Base-by-base conservation (phyloP, 2,888 invertebrate genomes). In the Tachina fera region DNA sequence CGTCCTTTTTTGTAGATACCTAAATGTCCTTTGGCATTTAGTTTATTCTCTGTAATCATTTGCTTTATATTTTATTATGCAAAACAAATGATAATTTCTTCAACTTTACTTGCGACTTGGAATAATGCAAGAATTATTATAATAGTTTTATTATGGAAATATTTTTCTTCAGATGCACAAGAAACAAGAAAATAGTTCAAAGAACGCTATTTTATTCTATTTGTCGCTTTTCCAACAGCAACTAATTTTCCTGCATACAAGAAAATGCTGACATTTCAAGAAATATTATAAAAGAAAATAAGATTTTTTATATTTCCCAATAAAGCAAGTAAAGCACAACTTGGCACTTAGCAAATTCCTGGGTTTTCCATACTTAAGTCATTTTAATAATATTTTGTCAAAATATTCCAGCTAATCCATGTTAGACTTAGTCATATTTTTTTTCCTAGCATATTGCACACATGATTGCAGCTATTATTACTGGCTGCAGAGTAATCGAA, bases 301-400 rank as follows among this genome's bases (percentile, higher is more conserved):
- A 13, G 22, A 3, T 11, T 39, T 41, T 14, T 60, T 43, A n/a
- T 58, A 11, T 56, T 22, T 11, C 16, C 53, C n/a, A 78, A 70
- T 53, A 43, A 67, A 71, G 51, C 41, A 51, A 43, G 41, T 75
- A 53, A 61, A 22, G 11, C 39, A 47, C 41, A 76, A 81, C 61
- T 85, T 85, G 84, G 81, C 84, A 77, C 67, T 74, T 77, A 61
- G 53, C 58, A 71, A 76, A 75, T 39, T 75, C 78, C 67, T 71
- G 75, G 58, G 75, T 83, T 86, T 83, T 75, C 49, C 58, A 68
- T 16, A 70, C 72, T 74, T 65, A 31, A 72, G 51, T 39, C 22
- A 74, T 45, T 43, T 51, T 14, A 49, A 45, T 14, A 49, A 45
- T 71, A 22, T 58, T 63, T 65, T 61, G 19, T 19, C 10, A 56